phyloP scores from a whole-genome alignment of 2,113 vertebrate species.

The Rallus limicola region DNA sequence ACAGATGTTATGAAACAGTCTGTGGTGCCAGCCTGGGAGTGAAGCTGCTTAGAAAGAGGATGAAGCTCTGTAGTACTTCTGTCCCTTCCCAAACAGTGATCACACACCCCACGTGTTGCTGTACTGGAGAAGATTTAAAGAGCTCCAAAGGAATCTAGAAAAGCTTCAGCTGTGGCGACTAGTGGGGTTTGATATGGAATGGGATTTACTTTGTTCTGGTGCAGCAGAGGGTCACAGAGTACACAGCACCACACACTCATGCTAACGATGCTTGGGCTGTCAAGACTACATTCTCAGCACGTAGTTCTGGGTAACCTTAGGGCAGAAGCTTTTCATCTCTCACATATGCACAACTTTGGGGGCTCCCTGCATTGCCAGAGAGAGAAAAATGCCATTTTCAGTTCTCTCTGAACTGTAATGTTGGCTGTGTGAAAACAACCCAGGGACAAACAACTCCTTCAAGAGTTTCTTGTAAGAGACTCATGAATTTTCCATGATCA shows the following conservation, averaged over 20 bases:
- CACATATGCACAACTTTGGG: not conserved
- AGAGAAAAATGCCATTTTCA: conserved; percentile 19
- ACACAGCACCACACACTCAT: not conserved
- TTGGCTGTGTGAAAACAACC: conserved; percentile 2
- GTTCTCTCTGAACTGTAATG: not conserved
- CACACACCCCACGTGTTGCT: not conserved
- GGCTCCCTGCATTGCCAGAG: not conserved
- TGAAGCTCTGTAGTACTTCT: not conserved
- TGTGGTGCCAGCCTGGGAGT: not conserved
- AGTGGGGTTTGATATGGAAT: not conserved
- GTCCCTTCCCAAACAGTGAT: not conserved
- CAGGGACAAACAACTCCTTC: conserved; percentile 46
- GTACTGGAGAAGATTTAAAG: not conserved
- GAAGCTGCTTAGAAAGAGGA: not conserved
- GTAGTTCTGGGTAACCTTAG: not conserved
- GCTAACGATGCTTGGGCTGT: not conserved
- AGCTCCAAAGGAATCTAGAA: not conserved
- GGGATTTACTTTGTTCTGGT: not conserved
- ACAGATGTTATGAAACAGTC: not conserved
- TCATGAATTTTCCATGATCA: conserved; percentile 64
- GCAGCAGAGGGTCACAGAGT: not conserved
- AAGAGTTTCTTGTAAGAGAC: conserved; percentile 42
- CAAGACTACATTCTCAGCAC: not conserved
- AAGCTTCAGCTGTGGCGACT: not conserved
- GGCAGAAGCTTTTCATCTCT: not conserved